Base-by-base conservation (phyloP, 37 sponge, comb jelly and placozoan genomes). In the Aplysina aerophoba region DNA sequence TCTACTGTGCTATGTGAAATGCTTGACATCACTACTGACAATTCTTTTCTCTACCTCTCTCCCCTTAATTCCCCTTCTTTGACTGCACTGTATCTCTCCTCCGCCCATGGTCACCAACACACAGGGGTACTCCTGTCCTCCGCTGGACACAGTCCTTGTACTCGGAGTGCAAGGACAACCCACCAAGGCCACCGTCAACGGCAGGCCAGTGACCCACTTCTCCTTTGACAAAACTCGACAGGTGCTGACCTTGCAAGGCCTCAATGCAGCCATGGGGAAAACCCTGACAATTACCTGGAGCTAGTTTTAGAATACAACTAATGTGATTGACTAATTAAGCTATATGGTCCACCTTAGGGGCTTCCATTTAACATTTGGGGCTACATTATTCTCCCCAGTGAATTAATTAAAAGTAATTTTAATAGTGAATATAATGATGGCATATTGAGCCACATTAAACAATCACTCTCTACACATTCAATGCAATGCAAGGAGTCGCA, bases 91-190 rank as follows among this genome's bases (percentile, higher is more conserved):
- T 62, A 13, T 25, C 16, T 37, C 13, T 19, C 58, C 16, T 74
- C 27, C 15, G 27, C 35, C 17, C 35, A 14, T 61, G 55, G 33
- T 31, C 28, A n/a, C 24, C 38, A 24, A 2, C 31, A 40, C 59
- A 0, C 68, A 88, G 86, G 86, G 85, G 13, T 86, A 71, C 80
- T 74, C 13, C 14, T 38, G 60, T 25, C 90, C 93, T 64, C 80
- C 84, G 20, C 87, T 92, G 41, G 24, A n/a, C 54, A 75, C 50
- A n/a, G 73, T 92, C 38, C 82, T 58, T 53, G 61, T 92, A 6
- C 34, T 86, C 19, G 93, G 87, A 14, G 75, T 92, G 65, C 16
- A 4, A 24, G 81, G 61, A 17, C n/a, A 38, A 15, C 87, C 84
- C 16, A 84, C 31, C 17, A 58, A 83, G 55, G 84, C 79, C 13